Conservation (phyloP, 2,888 invertebrate species). For the Opisthograptis luteolata region DNA sequence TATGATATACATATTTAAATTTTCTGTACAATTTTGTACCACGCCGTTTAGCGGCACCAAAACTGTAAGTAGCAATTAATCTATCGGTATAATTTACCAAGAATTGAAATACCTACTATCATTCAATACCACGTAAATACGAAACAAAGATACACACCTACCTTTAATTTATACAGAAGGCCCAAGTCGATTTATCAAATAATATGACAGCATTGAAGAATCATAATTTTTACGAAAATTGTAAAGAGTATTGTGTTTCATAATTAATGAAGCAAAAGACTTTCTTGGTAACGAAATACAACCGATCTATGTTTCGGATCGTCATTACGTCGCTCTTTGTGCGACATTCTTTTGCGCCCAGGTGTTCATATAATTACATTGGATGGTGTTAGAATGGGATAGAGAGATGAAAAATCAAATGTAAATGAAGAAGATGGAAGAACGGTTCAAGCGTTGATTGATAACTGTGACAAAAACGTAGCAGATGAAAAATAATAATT, state of each 20-base stretch:
- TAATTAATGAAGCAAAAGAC: constrained; percentile 83
- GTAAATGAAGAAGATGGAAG: constrained; percentile 53
- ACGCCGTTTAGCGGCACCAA: neutral
- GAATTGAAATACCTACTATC: constrained; percentile 35
- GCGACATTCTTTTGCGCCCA: constrained; percentile 84
- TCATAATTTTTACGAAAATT: constrained; percentile 78
- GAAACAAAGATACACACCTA: constrained; percentile 38
- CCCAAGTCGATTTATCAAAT: constrained; percentile 73
- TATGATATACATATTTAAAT: neutral
- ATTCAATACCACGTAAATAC: constrained; percentile 29
- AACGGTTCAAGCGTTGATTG: constrained; percentile 80
- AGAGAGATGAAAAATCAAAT: constrained; percentile 43
- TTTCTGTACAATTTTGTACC: neutral
- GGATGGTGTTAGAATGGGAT: constrained; percentile 64
- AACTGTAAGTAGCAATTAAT: constrained; percentile 24
- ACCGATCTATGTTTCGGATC: constrained; percentile 81
- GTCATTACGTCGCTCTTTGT: constrained; percentile 83
- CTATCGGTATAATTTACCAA: constrained; percentile 31
- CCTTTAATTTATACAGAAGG: constrained; percentile 60
- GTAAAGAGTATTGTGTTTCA: constrained; percentile 81
- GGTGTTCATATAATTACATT: constrained; percentile 83
- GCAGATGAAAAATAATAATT: constrained; percentile 85
- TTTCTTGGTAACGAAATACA: constrained; percentile 82
- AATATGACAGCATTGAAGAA: constrained; percentile 75
- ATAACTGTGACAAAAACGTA: constrained; percentile 85